phyloP scores from a whole-genome alignment of 2,113 vertebrate species.

The Sinocyclocheilus rhinocerous region DNA sequence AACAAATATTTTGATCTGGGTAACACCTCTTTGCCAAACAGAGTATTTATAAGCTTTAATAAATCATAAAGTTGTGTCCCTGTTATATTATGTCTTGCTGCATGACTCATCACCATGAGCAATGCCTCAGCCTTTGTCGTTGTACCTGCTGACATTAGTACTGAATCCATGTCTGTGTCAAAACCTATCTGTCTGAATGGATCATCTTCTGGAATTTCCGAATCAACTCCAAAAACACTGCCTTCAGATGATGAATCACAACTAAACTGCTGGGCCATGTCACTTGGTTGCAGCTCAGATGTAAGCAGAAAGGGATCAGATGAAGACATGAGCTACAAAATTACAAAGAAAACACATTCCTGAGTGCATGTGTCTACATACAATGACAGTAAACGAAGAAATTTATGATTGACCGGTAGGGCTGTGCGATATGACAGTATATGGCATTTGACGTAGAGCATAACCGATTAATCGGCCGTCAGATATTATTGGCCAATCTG shows the following conservation, averaged over 20 bases:
- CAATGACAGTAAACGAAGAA: background rate
- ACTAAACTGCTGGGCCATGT: background rate
- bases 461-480: too few species aligned
- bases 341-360: background rate
- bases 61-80: slow-evolving; percentile 28
- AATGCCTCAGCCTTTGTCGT: slow-evolving; percentile 34
- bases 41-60: slow-evolving; percentile 8
- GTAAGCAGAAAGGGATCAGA: background rate
- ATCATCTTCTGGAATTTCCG: slow-evolving; percentile 22
- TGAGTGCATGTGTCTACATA: background rate
- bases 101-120: slow-evolving; percentile 36
- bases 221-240: slow-evolving; percentile 11
- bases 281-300: slow-evolving; percentile 2
- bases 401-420: background rate
- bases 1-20: slow-evolving; percentile 34
- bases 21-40: slow-evolving; percentile 31
- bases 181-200: slow-evolving; percentile 14
- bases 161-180: slow-evolving; percentile 15
- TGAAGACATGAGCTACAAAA: background rate
- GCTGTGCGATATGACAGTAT: background rate
- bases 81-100: slow-evolving; percentile 36
- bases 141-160: slow-evolving; percentile 30
- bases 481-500: too few species aligned
- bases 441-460: background rate
- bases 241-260: slow-evolving; percentile 18